Evolutionary conservation across 2,113 vertebrate species (phyloP).

Genomic region (Cacatua alba): DNA sequence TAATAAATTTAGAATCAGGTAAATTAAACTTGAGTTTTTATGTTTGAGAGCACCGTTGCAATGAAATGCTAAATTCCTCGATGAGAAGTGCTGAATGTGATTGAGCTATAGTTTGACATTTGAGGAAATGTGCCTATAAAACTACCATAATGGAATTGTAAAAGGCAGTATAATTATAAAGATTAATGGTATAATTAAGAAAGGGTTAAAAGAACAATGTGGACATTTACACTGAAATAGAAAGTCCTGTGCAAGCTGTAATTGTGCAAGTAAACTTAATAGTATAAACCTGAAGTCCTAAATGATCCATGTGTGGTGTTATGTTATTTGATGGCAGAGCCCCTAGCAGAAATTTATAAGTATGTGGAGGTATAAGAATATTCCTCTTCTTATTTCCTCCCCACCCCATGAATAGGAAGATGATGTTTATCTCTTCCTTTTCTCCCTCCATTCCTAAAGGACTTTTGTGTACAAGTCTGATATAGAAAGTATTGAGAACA

Average conservation of each 20-base stretch:
- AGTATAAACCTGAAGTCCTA: rapidly evolving
- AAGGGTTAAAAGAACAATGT: neutral
- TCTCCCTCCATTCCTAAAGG: neutral
- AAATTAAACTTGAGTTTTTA: neutral
- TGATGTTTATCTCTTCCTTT: neutral
- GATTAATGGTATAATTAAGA: neutral
- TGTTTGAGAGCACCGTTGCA: neutral
- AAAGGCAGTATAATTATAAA: neutral
- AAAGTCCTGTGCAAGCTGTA: neutral
- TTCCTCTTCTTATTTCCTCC: neutral
- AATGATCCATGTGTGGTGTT: neutral
- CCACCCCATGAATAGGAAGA: neutral
- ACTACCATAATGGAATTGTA: neutral
- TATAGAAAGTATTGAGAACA: neutral
- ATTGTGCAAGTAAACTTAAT: neutral
- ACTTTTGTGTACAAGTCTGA: neutral
- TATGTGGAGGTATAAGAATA: neutral
- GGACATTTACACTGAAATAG: neutral
- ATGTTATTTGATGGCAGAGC: neutral
- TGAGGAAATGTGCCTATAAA: neutral
- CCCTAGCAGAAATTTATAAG: neutral
- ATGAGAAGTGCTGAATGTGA: neutral
- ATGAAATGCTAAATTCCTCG: neutral
- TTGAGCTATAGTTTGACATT: neutral
- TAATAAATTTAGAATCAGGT: neutral